These are phyloP conservation scores for Acanthurus leucopareius DNA, from an alignment of 2,797 vertebrate genomes.

Conservation along the genomic window DNA sequence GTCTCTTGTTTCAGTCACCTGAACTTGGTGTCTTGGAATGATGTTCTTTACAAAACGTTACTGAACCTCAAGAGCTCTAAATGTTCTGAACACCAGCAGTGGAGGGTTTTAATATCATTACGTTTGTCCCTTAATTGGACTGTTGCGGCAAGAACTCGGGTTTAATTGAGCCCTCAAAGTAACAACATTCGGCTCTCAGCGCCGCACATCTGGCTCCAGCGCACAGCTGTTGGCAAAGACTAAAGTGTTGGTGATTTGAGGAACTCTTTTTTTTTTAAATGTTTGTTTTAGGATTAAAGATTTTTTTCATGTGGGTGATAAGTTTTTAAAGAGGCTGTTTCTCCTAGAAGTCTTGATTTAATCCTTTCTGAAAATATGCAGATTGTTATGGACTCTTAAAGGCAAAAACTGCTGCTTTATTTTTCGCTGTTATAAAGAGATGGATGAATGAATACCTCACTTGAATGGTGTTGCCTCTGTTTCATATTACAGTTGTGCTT, in stretches of 20 bases:
- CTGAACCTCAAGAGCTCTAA: constrained; percentile 11
- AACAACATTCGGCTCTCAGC: constrained; percentile 65
- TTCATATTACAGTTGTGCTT: constrained; percentile 43
- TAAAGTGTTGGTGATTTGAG: constrained; percentile 70
- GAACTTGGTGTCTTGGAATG: background rate
- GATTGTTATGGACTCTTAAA: constrained; percentile 18
- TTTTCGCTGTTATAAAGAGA: constrained; percentile 25
- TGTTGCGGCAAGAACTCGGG: constrained; percentile 65
- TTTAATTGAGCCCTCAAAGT: constrained; percentile 79
- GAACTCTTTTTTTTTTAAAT: constrained; percentile 22
- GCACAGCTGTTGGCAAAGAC: constrained; percentile 75
- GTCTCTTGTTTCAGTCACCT: constrained; percentile 23
- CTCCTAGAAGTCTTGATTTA: constrained; percentile 2
- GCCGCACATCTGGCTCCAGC: constrained; percentile 80
- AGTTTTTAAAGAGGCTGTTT: constrained; percentile 42
- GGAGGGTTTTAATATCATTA: constrained; percentile 70
- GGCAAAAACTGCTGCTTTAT: constrained; percentile 13
- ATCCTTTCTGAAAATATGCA: constrained; percentile 31
- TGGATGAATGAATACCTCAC: constrained; percentile 9
- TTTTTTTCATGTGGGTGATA: constrained; percentile 32
- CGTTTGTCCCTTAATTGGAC: constrained; percentile 79
- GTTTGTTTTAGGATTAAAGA: constrained; percentile 40
- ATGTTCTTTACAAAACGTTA: constrained; percentile 10
- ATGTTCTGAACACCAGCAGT: constrained; percentile 57
- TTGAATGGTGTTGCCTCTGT: constrained; percentile 40